Percentiles rank a stretch among this genome's conserved stretches.
Conservation (phyloP, 2,113 vertebrate genomes). For the Labrus mixtus region DNA sequence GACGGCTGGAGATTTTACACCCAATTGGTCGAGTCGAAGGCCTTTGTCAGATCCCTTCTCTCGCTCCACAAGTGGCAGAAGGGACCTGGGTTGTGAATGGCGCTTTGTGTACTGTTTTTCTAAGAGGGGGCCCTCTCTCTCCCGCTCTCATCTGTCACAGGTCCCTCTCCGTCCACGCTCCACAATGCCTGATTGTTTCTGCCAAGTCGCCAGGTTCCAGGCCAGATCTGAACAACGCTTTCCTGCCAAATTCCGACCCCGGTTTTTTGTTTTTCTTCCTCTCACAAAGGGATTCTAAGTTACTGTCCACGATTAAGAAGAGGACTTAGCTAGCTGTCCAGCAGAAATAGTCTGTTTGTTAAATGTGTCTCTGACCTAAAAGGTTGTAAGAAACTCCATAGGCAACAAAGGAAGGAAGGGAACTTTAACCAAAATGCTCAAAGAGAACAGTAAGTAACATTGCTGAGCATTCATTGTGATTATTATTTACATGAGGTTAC, state of each 20-base stretch:
- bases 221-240: slow-evolving; percentile 96
- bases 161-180: slow-evolving; percentile 92
- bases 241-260: slow-evolving; percentile 97
- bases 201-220: slow-evolving; percentile 96
- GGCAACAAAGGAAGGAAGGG: slow-evolving; percentile 42
- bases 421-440: slow-evolving; percentile 61
- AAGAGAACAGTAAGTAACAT: slow-evolving; percentile 29
- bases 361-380: slow-evolving; percentile 86
- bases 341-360: slow-evolving; percentile 88
- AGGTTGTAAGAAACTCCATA: slow-evolving; percentile 67
- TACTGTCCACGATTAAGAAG: slow-evolving; percentile 91
- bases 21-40: slow-evolving; percentile 94
- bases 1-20: slow-evolving; percentile 93
- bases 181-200: slow-evolving; percentile 99
- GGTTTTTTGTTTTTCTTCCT: slow-evolving; percentile 91
- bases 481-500: slow-evolving; percentile 9
- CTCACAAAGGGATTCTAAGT: slow-evolving; percentile 96
- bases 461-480: slow-evolving; percentile 14
- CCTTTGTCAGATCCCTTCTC: slow-evolving; percentile 93
- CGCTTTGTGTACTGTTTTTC: slow-evolving; percentile 98
- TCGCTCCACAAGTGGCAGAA: slow-evolving; percentile 97
- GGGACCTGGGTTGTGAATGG: slow-evolving; percentile 93
- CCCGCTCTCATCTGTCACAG: slow-evolving; percentile 98
- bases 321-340: slow-evolving; percentile 58
- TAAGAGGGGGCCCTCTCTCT: slow-evolving; percentile 93